Evolutionary conservation across 2,113 vertebrate genomes (phyloP).

Genomic region (Pachyramphus minor): DNA sequence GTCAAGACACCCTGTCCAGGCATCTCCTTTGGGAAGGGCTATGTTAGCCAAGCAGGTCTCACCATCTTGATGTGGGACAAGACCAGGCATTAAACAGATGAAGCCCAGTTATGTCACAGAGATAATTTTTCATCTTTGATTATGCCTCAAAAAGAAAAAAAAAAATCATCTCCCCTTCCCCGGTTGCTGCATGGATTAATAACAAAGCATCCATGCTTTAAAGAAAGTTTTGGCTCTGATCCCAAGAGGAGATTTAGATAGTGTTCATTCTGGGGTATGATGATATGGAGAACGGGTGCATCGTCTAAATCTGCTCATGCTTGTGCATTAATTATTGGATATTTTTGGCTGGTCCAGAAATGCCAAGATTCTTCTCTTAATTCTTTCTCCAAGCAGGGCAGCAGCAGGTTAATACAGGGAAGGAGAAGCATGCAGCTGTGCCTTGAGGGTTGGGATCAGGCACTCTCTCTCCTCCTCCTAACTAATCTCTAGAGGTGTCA

Average conservation of each 20-base stretch:
- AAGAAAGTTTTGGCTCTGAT: slow-evolving; percentile 44
- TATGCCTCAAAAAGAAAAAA: not conserved
- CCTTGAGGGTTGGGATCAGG: not conserved
- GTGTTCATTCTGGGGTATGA: not conserved
- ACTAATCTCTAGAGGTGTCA: not conserved
- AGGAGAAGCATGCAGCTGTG: not conserved
- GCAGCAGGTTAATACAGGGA: not conserved
- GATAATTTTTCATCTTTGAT: not conserved
- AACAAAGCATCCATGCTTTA: slow-evolving; percentile 12
- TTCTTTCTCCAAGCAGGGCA: not conserved
- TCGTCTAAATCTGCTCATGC: not conserved
- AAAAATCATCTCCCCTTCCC: not conserved
- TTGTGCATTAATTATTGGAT: not conserved
- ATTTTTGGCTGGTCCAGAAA: not conserved
- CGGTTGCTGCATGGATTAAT: not conserved
- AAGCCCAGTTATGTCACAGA: not conserved
- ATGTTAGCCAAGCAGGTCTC: not conserved
- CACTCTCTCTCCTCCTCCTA: not conserved
- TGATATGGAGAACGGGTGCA: not conserved
- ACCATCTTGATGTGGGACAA: not conserved
- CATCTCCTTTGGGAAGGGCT: not conserved
- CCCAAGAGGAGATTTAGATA: slow-evolving; percentile 19
- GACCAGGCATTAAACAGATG: not conserved
- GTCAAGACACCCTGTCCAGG: not conserved
- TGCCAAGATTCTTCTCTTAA: not conserved